Percentiles rank a stretch among this genome's conserved stretches.
Evolutionary conservation across 2,888 invertebrate genomes (phyloP).

Genomic region (Diaperis boleti): DNA sequence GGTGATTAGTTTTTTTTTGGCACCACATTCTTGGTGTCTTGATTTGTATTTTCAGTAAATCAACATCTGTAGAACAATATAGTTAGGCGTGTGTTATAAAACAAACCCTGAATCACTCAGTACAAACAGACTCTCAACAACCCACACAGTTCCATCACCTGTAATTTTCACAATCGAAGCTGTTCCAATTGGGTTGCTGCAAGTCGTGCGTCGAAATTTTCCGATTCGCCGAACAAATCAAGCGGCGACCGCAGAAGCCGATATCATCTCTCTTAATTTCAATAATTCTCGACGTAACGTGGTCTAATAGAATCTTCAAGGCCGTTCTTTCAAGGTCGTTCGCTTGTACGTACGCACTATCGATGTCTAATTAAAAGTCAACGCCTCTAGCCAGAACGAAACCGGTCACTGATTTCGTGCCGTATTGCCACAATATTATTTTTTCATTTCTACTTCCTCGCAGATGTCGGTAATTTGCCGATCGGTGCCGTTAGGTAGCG

Average conservation of each 20-base stretch:
- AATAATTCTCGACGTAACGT: not conserved
- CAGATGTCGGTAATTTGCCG: constrained; percentile 24
- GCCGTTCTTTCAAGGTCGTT: constrained; percentile 22
- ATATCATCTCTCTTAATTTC: constrained; percentile 10
- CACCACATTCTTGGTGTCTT: too few species aligned
- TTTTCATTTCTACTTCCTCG: constrained; percentile 1
- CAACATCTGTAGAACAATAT: too few species aligned
- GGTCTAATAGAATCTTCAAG: constrained; percentile 5
- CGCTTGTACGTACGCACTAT: too few species aligned
- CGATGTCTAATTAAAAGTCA: constrained; percentile 21
- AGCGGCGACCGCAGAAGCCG: not conserved
- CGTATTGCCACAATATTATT: too few species aligned
- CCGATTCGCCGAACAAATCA: constrained; percentile 8
- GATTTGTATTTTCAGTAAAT: too few species aligned
- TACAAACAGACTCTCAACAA: not conserved
- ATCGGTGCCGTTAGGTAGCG: constrained; percentile 20
- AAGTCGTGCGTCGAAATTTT: constrained; percentile 19
- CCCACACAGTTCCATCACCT: not conserved
- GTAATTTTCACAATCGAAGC: constrained; percentile 2
- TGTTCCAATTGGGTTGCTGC: constrained; percentile 9
- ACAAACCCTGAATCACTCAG: not conserved
- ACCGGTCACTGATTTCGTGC: too few species aligned
- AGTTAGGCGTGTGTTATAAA: too few species aligned
- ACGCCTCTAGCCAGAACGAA: too few species aligned
- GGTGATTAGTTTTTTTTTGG: too few species aligned